These are phyloP conservation scores for Rutpela maculata DNA, from an alignment of 2,888 invertebrate species.

Conservation along the genomic window DNA sequence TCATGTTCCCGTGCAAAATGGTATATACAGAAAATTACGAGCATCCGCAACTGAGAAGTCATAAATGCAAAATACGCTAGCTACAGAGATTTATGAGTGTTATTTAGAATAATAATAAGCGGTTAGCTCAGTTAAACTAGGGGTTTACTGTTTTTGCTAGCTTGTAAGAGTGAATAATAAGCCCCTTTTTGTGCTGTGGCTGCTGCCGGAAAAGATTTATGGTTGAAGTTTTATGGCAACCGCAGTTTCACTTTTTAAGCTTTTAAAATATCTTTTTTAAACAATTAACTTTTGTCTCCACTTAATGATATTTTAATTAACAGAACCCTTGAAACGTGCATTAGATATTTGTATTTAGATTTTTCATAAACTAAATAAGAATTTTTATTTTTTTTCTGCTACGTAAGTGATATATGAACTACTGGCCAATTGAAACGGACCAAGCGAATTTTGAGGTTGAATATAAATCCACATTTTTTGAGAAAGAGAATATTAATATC, in stretches of 20 bases:
- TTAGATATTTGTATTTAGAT: too few species aligned
- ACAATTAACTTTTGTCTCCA: not conserved
- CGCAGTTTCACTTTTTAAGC: not conserved
- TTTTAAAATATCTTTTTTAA: not conserved
- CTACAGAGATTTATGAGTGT: conserved; percentile 33
- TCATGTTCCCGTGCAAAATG: conserved; percentile 29
- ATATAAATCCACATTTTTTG: too few species aligned
- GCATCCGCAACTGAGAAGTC: conserved; percentile 27
- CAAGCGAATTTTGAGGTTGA: too few species aligned
- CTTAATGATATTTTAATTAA: not conserved
- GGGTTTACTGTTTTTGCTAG: conserved; percentile 6
- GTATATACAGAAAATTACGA: conserved; percentile 20
- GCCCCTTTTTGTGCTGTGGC: conserved; percentile 9
- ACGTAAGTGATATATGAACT: too few species aligned
- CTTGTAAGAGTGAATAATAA: conserved; percentile 32
- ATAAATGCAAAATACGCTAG: conserved; percentile 37
- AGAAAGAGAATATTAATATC: too few species aligned
- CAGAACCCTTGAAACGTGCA: not conserved
- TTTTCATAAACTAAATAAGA: too few species aligned
- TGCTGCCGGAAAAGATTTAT: conserved; percentile 11
- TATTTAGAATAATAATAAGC: conserved; percentile 42
- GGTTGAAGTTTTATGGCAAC: not conserved
- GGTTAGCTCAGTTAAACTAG: conserved; percentile 17
- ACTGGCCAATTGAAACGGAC: too few species aligned
- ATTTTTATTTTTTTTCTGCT: too few species aligned